Base-by-base conservation (phyloP, 2,888 invertebrate genomes). In the Spisula subtruncata region DNA sequence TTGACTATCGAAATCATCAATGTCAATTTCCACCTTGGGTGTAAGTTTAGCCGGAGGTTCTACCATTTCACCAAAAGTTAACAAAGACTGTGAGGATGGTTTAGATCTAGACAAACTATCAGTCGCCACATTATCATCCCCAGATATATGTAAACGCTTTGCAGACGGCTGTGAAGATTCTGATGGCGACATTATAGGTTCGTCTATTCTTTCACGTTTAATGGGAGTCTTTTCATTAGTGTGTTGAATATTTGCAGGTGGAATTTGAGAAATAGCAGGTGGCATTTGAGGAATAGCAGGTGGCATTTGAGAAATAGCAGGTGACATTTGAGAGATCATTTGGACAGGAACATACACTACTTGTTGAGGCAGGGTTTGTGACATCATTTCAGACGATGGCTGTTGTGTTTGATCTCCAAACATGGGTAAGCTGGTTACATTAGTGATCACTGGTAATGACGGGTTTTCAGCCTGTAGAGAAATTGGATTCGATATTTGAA, bases 1-100 rank as follows among this genome's bases (percentile, higher is more conserved):
- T 54, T 25, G 83, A 6, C 66, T 83, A 25, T 60, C 86, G 35
- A 88, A 86, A 5, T 88, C 60, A 85, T 91, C 91, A 51, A 91
- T 71, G 60, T 91, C 91, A 25, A 91, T 85, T 16, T 88, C 84
- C 29, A 91, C 80, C 80, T 89, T 85, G 18, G 91, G 91, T 6
- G 46, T 71, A 20, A 71, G 32, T 81, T 91, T 91, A 54, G 81
- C 75, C 0, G 80, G 16, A 8, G 25, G 81, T 1, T 46, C 88
- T 29, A 46, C 84, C 10, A 5, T 1, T 32, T 35, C 29, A 32
- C 18, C 12, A 4, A 25, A 41, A 25, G 25, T 60, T n/a, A 16
- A 66, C 14, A 35, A 20, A 6, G 25, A 10, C 25, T 66, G 20
- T 6, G 60, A 12, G 0, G 84, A 35, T 20, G 81, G 20, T 0